phyloP scores from a whole-genome alignment of 2,797 vertebrate species.

The Sebastes reedi region DNA sequence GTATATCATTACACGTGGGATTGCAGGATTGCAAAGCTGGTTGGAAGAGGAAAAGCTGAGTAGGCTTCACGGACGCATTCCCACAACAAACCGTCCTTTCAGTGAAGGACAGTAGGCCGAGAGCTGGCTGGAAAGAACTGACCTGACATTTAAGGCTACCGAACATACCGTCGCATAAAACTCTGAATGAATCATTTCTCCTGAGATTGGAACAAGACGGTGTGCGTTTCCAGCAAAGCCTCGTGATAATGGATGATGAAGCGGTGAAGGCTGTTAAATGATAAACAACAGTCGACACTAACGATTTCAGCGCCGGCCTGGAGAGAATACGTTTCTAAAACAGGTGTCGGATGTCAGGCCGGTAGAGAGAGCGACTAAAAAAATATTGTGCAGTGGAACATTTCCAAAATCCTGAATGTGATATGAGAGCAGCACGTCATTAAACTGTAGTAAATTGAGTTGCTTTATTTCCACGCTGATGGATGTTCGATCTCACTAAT shows the following conservation, averaged over 20 bases:
- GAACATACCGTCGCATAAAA: constrained; percentile 42
- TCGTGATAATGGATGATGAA: constrained; percentile 44
- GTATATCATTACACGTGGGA: constrained; percentile 39
- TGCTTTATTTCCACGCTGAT: constrained; percentile 14
- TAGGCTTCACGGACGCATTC: constrained; percentile 51
- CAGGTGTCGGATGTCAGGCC: constrained; percentile 34
- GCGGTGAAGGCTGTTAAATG: constrained; percentile 16
- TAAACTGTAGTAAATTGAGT: constrained; percentile 4
- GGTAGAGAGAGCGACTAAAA: not conserved
- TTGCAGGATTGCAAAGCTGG: constrained; percentile 27
- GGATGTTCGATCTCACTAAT: constrained; percentile 39
- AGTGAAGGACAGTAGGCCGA: constrained; percentile 55
- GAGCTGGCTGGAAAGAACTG: constrained; percentile 45
- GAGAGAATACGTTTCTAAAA: constrained; percentile 30
- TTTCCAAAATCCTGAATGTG: constrained; percentile 32
- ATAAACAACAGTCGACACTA: constrained; percentile 23
- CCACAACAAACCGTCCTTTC: constrained; percentile 71
- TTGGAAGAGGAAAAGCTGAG: constrained; percentile 40
- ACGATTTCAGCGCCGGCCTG: constrained; percentile 2
- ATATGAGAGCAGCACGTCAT: constrained; percentile 11
- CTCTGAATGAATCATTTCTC: constrained; percentile 43
- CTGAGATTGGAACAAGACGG: constrained; percentile 3
- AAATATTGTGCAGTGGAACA: constrained; percentile 18
- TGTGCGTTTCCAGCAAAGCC: constrained; percentile 12
- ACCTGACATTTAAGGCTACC: constrained; percentile 73